phyloP scores from a whole-genome alignment of 2,888 invertebrate genomes.

The Therioaphis trifolii region DNA sequence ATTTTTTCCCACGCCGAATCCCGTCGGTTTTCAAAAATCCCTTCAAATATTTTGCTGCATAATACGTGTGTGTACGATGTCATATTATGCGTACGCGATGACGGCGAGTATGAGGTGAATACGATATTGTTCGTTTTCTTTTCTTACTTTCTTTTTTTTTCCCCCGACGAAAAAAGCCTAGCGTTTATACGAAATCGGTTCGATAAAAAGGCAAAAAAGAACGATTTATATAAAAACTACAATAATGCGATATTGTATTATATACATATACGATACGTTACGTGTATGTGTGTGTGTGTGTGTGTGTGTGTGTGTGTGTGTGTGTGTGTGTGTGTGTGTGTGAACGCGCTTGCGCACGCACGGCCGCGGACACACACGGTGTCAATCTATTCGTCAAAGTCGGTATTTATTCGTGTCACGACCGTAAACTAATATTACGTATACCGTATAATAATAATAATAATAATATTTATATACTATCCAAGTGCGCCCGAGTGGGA shows the following conservation, averaged over 20 bases:
- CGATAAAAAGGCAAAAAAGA: neutral
- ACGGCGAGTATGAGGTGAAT: too few species aligned
- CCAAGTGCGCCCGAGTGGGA: neutral
- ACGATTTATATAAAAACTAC: neutral
- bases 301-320: too few species aligned
- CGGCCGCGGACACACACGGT: neutral
- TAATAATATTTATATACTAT: neutral
- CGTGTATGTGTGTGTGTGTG: too few species aligned
- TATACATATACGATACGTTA: neutral
- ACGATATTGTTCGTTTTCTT: neutral
- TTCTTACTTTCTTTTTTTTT: neutral
- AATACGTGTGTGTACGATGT: too few species aligned
- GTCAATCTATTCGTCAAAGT: neutral
- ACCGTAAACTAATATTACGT: constrained; percentile 24
- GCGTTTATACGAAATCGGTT: neutral
- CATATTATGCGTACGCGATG: too few species aligned
- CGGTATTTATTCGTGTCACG: constrained; percentile 48
- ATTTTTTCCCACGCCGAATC: neutral
- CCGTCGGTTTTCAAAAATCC: neutral
- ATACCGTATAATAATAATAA: neutral
- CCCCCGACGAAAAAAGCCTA: neutral
- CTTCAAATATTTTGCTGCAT: neutral
- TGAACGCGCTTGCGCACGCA: too few species aligned
- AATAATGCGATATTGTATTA: constrained; percentile 1
- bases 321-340: neutral